Conservation (phyloP, 2,888 invertebrate species). For the Philereme transversata region DNA sequence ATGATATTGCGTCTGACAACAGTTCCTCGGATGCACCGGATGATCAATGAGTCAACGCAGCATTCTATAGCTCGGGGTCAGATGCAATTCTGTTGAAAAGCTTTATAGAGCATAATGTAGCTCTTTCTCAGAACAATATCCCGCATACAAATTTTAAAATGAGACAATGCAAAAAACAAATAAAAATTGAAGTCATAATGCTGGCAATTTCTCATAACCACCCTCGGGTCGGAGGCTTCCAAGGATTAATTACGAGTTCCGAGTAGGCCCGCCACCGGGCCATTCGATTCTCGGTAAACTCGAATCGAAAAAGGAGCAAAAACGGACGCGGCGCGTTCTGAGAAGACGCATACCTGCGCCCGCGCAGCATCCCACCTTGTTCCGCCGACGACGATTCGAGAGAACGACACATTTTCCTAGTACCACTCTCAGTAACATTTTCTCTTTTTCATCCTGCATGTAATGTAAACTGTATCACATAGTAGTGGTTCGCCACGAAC, state of each 20-base stretch:
- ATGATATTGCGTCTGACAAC: conserved; percentile 30
- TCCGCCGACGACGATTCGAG: conserved; percentile 56
- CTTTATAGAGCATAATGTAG: conserved; percentile 49
- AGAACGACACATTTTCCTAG: conserved; percentile 70
- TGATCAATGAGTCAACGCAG: conserved; percentile 43
- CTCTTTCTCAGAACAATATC: conserved; percentile 71
- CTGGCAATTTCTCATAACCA: conserved; percentile 79
- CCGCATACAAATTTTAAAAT: conserved; percentile 66
- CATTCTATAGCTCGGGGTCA: conserved; percentile 57
- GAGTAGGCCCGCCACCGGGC: conserved; percentile 81
- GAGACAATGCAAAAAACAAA: conserved; percentile 72
- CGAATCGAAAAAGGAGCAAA: conserved; percentile 83
- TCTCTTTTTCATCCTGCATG: conserved; percentile 44
- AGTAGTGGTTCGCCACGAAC: too few relatives aligned
- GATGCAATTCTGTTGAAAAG: conserved; percentile 58
- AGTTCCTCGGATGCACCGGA: conserved; percentile 48
- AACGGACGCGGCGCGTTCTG: conserved; percentile 74
- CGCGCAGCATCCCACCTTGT: conserved; percentile 71
- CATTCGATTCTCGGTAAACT: conserved; percentile 81
- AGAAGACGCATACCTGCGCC: conserved; percentile 81
- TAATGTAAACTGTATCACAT: conserved; percentile 37
- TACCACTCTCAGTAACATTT: conserved; percentile 48
- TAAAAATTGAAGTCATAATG: conserved; percentile 69
- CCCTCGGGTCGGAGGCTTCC: conserved; percentile 81
- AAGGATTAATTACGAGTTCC: conserved; percentile 83